Conservation (phyloP, 1,140 invertebrate species). For the Odontomachus brunneus region DNA sequence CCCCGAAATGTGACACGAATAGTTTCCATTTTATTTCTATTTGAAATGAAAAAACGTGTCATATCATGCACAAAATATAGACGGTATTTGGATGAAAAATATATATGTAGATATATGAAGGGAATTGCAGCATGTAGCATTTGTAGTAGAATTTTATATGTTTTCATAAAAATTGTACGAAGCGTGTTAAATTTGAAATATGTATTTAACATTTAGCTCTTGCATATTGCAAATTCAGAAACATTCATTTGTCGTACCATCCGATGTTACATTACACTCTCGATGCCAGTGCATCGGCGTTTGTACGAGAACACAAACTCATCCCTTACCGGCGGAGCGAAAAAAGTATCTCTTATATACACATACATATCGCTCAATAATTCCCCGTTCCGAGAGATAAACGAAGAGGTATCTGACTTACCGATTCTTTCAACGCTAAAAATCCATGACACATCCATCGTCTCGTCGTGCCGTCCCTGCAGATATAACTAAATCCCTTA, state of each 20-base stretch:
- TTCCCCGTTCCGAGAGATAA: background rate
- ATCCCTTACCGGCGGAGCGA: conserved; percentile 29
- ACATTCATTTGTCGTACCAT: background rate
- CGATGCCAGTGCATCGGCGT: background rate
- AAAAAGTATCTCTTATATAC: background rate
- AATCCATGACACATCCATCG: conserved; percentile 99
- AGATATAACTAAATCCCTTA: conserved; percentile 98
- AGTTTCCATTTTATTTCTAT: conserved; percentile 8
- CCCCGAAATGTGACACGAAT: conserved; percentile 1
- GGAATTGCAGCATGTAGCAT: background rate
- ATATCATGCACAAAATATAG: background rate
- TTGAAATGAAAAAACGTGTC: background rate
- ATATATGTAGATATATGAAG: background rate
- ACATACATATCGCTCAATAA: background rate
- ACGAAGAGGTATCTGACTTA: conserved; percentile 80
- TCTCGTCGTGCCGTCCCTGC: conserved; percentile 92
- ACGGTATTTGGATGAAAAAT: background rate
- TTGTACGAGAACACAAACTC: background rate
- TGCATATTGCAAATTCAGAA: no score
- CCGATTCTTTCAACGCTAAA: conserved; percentile 96
- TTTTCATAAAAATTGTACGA: conserved; percentile 2
- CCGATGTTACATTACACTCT: background rate
- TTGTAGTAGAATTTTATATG: background rate
- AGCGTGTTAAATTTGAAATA: conserved; percentile 3
- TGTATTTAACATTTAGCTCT: background rate